Evolutionary conservation across 1,140 invertebrate genomes (phyloP).

Genomic region (Trichonephila clavata): DNA sequence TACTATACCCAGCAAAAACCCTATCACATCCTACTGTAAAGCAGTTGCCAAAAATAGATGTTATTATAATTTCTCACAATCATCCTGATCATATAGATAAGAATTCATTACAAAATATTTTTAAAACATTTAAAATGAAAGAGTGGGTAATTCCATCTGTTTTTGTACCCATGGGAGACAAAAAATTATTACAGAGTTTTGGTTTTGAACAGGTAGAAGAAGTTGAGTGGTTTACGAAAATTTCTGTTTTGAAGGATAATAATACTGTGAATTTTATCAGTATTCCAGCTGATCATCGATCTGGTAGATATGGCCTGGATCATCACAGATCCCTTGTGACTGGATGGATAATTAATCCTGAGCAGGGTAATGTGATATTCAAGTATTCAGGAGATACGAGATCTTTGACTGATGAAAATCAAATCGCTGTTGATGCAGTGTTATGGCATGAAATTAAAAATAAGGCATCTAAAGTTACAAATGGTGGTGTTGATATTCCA

Average conservation of each 20-base stretch:
- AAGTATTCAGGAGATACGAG: slow-evolving; percentile 68
- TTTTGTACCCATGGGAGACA: slow-evolving; percentile 68
- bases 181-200: slow-evolving; percentile 63
- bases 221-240: slow-evolving; percentile 69
- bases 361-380: slow-evolving; percentile 39
- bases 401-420: slow-evolving; percentile 63
- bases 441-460: slow-evolving; percentile 61
- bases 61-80: slow-evolving; percentile 68
- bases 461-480: not conserved
- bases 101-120: slow-evolving; percentile 33
- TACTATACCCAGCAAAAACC: slow-evolving; percentile 63
- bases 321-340: slow-evolving; percentile 63
- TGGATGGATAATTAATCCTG: slow-evolving; percentile 57
- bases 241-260: slow-evolving; percentile 18
- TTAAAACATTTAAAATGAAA: slow-evolving; percentile 29
- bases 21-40: slow-evolving; percentile 39
- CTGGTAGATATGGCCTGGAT: slow-evolving; percentile 45
- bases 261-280: slow-evolving; percentile 40
- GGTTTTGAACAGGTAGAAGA: slow-evolving; percentile 48
- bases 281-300: slow-evolving; percentile 66
- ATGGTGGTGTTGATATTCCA: not conserved
- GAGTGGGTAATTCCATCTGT: slow-evolving; percentile 38
- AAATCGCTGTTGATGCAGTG: slow-evolving; percentile 58
- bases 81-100: slow-evolving; percentile 64
- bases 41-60: slow-evolving; percentile 47